Evolutionary conservation across 2,888 invertebrate species (phyloP).

Genomic region (Drosophila longiperda): DNA sequence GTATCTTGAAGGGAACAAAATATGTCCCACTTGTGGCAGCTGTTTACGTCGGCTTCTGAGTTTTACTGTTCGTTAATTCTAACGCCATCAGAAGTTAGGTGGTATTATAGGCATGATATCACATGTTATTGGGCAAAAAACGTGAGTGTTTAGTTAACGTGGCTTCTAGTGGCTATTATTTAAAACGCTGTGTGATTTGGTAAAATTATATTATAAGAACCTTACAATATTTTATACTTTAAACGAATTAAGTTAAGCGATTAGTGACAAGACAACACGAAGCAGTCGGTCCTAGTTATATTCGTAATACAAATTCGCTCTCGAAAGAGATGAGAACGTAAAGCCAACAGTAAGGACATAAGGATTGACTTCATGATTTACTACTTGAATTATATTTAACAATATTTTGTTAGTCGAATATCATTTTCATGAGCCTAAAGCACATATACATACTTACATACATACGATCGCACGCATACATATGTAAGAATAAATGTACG

Average conservation of each 20-base stretch:
- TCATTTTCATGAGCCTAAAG: constrained; percentile 3
- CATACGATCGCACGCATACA: background rate
- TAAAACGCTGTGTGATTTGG: constrained; percentile 21
- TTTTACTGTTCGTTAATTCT: constrained; percentile 28
- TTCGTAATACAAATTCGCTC: background rate
- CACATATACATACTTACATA: background rate
- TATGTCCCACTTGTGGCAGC: constrained; percentile 45
- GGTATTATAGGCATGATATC: constrained; percentile 36
- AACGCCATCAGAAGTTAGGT: constrained; percentile 13
- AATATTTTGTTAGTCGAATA: background rate
- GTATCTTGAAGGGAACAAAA: constrained; percentile 38
- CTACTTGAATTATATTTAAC: background rate
- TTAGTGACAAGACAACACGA: background rate
- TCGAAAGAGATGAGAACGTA: background rate
- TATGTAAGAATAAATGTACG: background rate
- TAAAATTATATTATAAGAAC: background rate
- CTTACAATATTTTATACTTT: background rate
- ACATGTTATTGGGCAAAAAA: constrained; percentile 30
- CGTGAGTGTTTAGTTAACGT: constrained; percentile 50
- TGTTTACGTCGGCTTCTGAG: constrained; percentile 37
- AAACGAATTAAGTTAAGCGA: background rate
- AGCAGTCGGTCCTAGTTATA: background rate
- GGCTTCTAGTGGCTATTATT: constrained; percentile 5
- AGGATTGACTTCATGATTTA: background rate
- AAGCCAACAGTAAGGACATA: background rate